Percentiles rank a stretch among this genome's conserved stretches.
phyloP scores from a whole-genome alignment of 2,113 vertebrate species.

The Perognathus longimembris region DNA sequence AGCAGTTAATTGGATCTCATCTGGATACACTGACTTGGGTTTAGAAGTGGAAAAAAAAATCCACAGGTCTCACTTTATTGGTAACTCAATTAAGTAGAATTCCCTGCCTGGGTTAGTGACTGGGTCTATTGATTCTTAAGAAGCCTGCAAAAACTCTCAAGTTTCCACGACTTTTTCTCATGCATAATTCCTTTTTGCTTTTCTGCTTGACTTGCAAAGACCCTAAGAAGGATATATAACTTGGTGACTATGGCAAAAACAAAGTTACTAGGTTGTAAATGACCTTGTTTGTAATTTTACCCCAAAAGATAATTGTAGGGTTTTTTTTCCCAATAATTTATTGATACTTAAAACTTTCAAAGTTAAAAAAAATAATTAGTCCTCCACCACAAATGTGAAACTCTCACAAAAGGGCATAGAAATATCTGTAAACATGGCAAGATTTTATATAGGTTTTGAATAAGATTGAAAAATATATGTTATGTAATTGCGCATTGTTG shows the following conservation, averaged over 20 bases:
- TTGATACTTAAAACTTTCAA: not conserved
- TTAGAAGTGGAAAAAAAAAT: not conserved
- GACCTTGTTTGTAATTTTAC: constrained; percentile 24
- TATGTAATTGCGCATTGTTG: not conserved
- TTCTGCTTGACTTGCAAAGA: constrained; percentile 18
- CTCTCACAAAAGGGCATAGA: not conserved
- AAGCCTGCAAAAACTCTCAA: not conserved
- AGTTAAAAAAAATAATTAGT: not conserved
- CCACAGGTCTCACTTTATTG: not conserved
- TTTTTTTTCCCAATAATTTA: not conserved
- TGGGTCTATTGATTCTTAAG: not conserved
- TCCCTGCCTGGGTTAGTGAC: not conserved
- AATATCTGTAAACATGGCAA: not conserved
- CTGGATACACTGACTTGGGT: not conserved
- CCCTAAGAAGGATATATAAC: not conserved
- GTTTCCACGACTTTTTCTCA: not conserved
- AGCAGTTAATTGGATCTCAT: not conserved
- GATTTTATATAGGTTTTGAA: not conserved
- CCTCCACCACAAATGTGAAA: not conserved
- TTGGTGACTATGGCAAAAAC: not conserved
- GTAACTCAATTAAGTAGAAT: not conserved
- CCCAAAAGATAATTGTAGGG: not conserved
- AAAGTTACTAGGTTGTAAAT: not conserved
- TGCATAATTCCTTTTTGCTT: not conserved
- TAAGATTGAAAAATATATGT: not conserved